Evolutionary conservation across 2,113 vertebrate genomes (phyloP).

Genomic region (Phylloscopus whistleri): DNA sequence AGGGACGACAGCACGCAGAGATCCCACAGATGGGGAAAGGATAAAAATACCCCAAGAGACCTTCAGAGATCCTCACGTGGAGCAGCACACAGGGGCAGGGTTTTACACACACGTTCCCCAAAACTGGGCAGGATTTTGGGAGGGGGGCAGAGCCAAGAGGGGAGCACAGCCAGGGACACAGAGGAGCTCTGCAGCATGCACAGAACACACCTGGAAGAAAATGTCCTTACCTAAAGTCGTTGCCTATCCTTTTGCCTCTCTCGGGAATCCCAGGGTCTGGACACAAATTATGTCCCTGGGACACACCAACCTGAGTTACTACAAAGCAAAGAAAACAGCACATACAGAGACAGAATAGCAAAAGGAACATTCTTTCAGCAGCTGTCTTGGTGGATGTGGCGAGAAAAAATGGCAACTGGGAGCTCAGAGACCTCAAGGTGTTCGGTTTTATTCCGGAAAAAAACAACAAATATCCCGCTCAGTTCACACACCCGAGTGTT

Average conservation of each 20-base stretch:
- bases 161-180: background rate
- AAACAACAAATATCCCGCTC: background rate
- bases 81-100: background rate
- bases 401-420: conserved; percentile 55
- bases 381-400: conserved; percentile 49
- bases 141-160: background rate
- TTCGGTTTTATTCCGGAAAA: background rate
- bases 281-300: conserved; percentile 98
- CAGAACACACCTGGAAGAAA: background rate
- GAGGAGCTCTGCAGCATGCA: conserved; percentile 4
- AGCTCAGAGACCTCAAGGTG: background rate
- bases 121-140: background rate
- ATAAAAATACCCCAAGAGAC: background rate
- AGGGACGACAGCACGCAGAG: background rate
- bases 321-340: conserved; percentile 81
- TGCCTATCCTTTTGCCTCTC: conserved; percentile 96
- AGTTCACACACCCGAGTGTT: background rate
- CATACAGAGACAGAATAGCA: conserved; percentile 75
- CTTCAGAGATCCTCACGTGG: background rate
- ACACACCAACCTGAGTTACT: conserved; percentile 99
- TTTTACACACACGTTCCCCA: accelerated
- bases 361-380: conserved; percentile 32
- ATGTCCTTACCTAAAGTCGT: conserved; percentile 90
- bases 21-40: background rate
- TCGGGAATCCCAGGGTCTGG: conserved; percentile 97